These are phyloP conservation scores for Venustoraphidia nigricollis DNA, from an alignment of 2,888 invertebrate species.

Conservation along the genomic window DNA sequence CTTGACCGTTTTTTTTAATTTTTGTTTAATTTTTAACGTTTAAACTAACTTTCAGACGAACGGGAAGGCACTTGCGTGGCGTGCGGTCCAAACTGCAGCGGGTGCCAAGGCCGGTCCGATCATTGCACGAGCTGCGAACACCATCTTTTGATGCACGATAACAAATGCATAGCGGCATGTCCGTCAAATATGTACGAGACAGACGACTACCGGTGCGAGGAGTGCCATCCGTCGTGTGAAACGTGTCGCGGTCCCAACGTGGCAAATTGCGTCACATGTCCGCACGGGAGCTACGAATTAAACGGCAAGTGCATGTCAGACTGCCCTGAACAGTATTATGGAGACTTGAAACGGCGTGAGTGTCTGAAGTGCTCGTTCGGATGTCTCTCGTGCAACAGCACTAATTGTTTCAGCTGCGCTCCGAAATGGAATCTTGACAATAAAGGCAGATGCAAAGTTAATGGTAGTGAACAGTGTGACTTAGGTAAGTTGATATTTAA, in stretches of 20 bases:
- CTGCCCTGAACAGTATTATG: conserved; percentile 61
- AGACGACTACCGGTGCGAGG: conserved; percentile 68
- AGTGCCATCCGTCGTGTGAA: conserved; percentile 65
- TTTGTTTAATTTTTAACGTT: no score
- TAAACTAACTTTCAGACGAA: neutral
- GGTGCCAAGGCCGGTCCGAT: conserved; percentile 68
- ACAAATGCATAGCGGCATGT: conserved; percentile 71
- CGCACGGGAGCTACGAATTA: conserved; percentile 50
- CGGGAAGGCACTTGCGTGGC: conserved; percentile 54
- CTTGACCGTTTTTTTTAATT: no score
- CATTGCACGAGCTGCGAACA: conserved; percentile 79
- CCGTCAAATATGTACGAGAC: conserved; percentile 71
- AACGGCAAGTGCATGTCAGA: conserved; percentile 55
- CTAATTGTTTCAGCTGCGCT: conserved; percentile 58
- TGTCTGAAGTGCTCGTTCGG: conserved; percentile 67
- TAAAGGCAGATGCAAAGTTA: conserved; percentile 54
- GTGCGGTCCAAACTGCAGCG: conserved; percentile 74
- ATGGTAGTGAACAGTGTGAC: conserved; percentile 52
- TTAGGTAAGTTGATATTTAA: conserved; percentile 37
- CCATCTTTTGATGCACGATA: conserved; percentile 67
- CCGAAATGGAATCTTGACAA: conserved; percentile 60
- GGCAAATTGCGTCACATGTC: conserved; percentile 69
- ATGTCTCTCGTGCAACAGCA: conserved; percentile 58
- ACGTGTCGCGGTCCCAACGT: conserved; percentile 66
- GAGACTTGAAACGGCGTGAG: conserved; percentile 63